Evolutionary conservation across 2,888 invertebrate genomes (phyloP).

Genomic region (Lithophane socia): DNA sequence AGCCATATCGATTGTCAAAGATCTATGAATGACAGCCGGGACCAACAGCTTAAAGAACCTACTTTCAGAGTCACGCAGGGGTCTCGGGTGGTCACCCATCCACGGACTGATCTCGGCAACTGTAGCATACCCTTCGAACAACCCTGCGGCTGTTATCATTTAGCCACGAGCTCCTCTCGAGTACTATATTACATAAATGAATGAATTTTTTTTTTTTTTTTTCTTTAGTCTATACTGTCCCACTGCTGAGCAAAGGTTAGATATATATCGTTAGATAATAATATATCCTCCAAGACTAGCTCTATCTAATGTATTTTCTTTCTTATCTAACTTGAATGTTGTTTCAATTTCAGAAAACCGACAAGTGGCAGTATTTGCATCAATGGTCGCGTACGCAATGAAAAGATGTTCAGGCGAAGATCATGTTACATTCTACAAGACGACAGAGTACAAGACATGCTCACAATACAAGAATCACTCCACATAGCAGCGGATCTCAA

Average conservation of each 20-base stretch:
- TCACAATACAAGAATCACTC: slow-evolving; percentile 97
- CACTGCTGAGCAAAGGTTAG: too few relatives aligned
- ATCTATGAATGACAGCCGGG: not conserved
- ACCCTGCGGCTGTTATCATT: not conserved
- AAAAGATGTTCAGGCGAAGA: slow-evolving; percentile 93
- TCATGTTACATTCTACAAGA: slow-evolving; percentile 98
- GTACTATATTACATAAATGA: not conserved
- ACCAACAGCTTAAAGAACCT: not conserved
- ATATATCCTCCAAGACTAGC: not conserved
- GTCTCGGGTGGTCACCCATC: too few relatives aligned
- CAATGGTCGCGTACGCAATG: slow-evolving; percentile 93
- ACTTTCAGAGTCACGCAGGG: not conserved
- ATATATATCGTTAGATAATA: too few relatives aligned
- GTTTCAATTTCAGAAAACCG: slow-evolving; percentile 79
- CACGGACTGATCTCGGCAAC: too few relatives aligned
- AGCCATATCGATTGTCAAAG: too few relatives aligned
- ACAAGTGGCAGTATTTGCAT: slow-evolving; percentile 92
- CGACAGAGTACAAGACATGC: slow-evolving; percentile 94
- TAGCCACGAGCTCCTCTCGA: too few relatives aligned
- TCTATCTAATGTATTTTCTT: not conserved
- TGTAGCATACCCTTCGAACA: not conserved
- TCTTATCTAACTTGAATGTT: not conserved
- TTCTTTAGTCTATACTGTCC: too few relatives aligned
- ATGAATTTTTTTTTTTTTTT: too few relatives aligned
- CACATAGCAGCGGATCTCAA: slow-evolving; percentile 96